A percentile compares a stretch with the other conserved stretches of the same genome.
phyloP scores from a whole-genome alignment of 2,113 vertebrate genomes.

The Xiphias gladius region DNA sequence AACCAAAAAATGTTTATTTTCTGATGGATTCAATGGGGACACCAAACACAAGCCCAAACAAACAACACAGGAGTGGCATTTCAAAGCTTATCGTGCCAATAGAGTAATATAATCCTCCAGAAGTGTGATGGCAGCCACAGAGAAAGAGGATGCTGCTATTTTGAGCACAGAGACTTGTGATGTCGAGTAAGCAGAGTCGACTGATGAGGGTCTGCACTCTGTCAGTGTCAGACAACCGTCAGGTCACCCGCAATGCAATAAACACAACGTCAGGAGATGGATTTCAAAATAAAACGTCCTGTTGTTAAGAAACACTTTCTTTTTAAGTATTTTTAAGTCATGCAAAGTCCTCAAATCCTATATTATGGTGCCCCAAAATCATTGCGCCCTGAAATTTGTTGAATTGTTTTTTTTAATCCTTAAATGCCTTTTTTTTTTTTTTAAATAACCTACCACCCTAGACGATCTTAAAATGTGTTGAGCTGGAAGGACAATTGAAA shows the following conservation, averaged over 20 bases:
- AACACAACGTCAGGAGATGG: not conserved
- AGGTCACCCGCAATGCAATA: conserved; percentile 3
- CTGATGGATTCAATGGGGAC: not conserved
- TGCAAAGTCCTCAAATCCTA: not conserved
- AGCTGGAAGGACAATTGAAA: not conserved
- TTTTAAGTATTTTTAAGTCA: not conserved
- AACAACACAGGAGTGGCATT: not conserved
- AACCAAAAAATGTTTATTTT: not conserved
- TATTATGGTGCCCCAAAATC: not conserved
- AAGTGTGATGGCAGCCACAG: conserved; percentile 55
- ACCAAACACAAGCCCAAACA: too few relatives aligned
- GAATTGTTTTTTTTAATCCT: not conserved
- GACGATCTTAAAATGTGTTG: not conserved
- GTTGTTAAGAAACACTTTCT: not conserved
- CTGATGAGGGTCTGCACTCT: conserved; percentile 76
- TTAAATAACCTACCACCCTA: too few relatives aligned
- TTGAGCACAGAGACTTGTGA: conserved; percentile 67
- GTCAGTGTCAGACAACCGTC: conserved; percentile 79
- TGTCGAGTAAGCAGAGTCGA: conserved; percentile 63
- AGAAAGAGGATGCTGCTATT: conserved; percentile 67
- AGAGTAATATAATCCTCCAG: conserved; percentile 41
- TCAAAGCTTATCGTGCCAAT: conserved; percentile 27
- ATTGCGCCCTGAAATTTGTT: not conserved
- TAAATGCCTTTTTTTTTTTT: not conserved
- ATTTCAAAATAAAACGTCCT: conserved; percentile 69